Evolutionary conservation across 2,888 invertebrate genomes (phyloP), one percentile per base, ranked within the genome.

Genomic region (Unio pictorum): DNA sequence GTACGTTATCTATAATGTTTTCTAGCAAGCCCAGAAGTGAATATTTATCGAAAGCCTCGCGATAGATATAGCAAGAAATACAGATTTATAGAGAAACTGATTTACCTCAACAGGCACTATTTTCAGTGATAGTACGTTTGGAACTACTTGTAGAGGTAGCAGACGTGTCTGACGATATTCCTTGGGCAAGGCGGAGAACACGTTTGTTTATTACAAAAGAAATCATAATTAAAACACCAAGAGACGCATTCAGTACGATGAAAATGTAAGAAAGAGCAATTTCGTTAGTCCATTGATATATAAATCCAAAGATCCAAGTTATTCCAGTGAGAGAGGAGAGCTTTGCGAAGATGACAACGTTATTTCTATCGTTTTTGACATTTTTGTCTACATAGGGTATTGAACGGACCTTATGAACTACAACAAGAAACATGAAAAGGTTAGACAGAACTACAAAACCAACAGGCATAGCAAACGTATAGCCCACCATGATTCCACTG

Each of bases 241-340:
- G 76, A 23, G 69, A 58, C 7, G 73, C 73, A 30, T 73, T 71
- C 55, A 71, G 26, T 15, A 75, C n/a, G 15, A 73, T 69, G 56
- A 69, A 75, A 20, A 75, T 15, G n/a, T 67, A 75, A 18, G 69
- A 66, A 66, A 75, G 67, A 15, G 64, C 67, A 20, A 30, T 28
- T 6, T 57, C 11, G 2, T 63, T 60, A 7, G 71, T 71, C 63
- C 66, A 72, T 30, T 57, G 63, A 57, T 64, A 67, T 1, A 72
- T 45, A 64, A 75, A 71, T 8, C 75, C 75, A 71, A 75, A 73
- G 8, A 72, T 28, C 75, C 71, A 75, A 7, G 71, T 65, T 18
- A 67, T 58, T 6, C 75, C 75, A 20, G 75, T 75, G 17, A 72
- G 55, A 7, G 71, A 65, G 0, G 72, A 72, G 17, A 75, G 58